Conservation (phyloP, 2,888 invertebrate genomes). For the Rhamnusium bicolor region DNA sequence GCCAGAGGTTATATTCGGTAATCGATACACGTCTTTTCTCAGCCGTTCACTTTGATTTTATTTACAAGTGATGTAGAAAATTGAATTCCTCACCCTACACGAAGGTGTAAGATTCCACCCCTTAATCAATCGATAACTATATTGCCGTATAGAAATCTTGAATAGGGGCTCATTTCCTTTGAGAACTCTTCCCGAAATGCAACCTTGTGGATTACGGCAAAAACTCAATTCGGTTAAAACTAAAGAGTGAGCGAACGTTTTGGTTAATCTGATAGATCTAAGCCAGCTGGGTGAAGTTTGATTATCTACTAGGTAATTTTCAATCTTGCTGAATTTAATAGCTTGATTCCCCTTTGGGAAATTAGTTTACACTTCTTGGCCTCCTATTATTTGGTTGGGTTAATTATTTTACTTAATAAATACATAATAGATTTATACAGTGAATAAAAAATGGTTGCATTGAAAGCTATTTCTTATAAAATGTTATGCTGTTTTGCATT, state of each 20-base stretch:
- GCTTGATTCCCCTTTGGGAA: conserved; percentile 35
- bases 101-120: conserved; percentile 56
- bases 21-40: conserved; percentile 60
- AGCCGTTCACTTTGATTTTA: conserved; percentile 68
- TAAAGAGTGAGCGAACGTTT: conserved; percentile 55
- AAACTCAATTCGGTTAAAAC: conserved; percentile 65
- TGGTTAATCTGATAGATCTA: conserved; percentile 54
- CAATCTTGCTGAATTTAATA: conserved; percentile 35
- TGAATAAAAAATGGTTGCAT: too few relatives aligned
- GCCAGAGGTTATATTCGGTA: conserved; percentile 40
- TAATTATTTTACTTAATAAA: background rate
- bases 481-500: too few relatives aligned
- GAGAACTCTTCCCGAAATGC: background rate
- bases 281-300: conserved; percentile 18
- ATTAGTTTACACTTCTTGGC: conserved; percentile 2
- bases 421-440: background rate
- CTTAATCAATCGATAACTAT: conserved; percentile 46
- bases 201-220: conserved; percentile 55
- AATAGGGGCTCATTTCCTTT: conserved; percentile 31
- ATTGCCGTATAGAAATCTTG: background rate
- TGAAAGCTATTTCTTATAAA: too few relatives aligned
- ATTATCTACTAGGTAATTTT: conserved; percentile 42
- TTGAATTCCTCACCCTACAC: conserved; percentile 70
- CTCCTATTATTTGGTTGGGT: background rate
- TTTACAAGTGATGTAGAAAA: conserved; percentile 73